Base-by-base conservation (phyloP, 2,888 invertebrate species). In the Vanessa cardui region DNA sequence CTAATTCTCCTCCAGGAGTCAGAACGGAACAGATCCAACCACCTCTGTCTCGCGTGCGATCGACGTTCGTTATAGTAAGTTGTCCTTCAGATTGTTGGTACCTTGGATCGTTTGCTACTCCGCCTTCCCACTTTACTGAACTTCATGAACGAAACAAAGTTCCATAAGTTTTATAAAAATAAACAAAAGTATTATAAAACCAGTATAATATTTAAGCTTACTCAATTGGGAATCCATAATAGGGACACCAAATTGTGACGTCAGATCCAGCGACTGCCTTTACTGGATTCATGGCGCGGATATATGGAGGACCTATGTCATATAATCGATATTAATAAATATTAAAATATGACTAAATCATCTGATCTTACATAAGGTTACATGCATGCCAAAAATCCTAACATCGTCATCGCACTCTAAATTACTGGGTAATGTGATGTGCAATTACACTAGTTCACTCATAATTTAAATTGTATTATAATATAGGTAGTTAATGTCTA, bases 161-260 rank as follows among this genome's bases (percentile, higher is more conserved):
- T 26, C 6, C 26, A 26, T 6, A 16, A 16, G 26, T 2, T n/a
- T 7, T 21, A 39, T 31, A 15, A 2, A 15, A 6, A 5, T 6
- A 52, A 26, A 6, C 15, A 15, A 6, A 21, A 21, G 4, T 39
- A 39, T 39, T 39, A 52, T 21, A 16, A 21, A 26, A 52, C 0
- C 1, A 5, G 15, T 21, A 21, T 26, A 2, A 15, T 15, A 21
- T 0, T 6, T n/a, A 33, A 18, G 66, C 88, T 88, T 79, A 93
- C 93, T 93, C 92, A 76, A 97, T 95, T 46, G 98, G 97, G 87
- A 96, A 97, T 73, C 97, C 98, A 61, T 97, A 96, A 84, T 97
- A 97, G 62, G 97, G 97, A 86, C 98, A 98, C 84, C 95, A 94
- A 72, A 98, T 94, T 68, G 94, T 94, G 71, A 96, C 94, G 81